phyloP scores from a whole-genome alignment of 2,113 vertebrate genomes.

The Acanthisitta chloris region DNA sequence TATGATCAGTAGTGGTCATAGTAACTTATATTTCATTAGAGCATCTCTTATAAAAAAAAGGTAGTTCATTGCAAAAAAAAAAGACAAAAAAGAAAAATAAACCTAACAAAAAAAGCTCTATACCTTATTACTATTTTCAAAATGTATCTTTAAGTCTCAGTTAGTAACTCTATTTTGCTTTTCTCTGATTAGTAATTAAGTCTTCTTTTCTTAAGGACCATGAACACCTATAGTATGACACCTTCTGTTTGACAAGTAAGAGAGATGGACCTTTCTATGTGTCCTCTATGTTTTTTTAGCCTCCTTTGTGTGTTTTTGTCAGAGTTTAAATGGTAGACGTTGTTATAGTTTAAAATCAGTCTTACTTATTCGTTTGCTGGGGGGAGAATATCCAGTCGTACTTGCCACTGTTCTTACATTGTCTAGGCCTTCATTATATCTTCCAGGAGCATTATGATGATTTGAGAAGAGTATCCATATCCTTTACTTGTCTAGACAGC shows the following conservation, averaged over 20 bases:
- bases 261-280: background rate
- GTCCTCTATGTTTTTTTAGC: background rate
- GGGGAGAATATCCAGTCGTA: background rate
- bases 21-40: background rate
- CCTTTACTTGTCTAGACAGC: background rate
- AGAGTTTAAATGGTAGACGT: background rate
- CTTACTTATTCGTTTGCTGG: background rate
- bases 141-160: background rate
- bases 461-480: background rate
- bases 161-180: background rate
- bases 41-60: background rate
- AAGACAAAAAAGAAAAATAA: background rate
- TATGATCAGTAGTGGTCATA: background rate
- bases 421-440: background rate
- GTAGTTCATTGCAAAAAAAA: background rate
- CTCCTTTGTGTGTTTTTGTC: background rate
- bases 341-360: background rate
- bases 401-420: background rate
- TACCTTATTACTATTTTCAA: background rate
- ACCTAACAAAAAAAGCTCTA: background rate
- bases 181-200: background rate
- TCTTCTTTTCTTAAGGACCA: background rate
- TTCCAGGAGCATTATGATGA: background rate
- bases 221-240: background rate
- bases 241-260: background rate